Evolutionary conservation across 1,140 invertebrate species (phyloP), one percentile per base, ranked within the genome.

Genomic region (Batillaria attramentaria): DNA sequence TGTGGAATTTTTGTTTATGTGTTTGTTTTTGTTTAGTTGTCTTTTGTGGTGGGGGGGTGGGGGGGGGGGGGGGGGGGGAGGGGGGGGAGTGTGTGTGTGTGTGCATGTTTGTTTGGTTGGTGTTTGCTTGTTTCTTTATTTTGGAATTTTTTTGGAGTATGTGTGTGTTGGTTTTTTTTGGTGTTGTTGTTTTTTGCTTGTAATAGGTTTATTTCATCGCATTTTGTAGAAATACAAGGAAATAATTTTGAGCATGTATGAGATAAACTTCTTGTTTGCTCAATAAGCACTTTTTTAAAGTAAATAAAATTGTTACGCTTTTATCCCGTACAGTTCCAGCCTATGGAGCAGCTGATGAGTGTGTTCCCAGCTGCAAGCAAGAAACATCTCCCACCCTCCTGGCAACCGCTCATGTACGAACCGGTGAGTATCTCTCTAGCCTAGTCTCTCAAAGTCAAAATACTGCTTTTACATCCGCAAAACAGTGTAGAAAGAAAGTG

Each of bases 361-460:
- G 98, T 99, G 77, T 99, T 99, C 92, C 99, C 99, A 77, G 98
- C 98, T 66, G 98, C 97, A 42, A 99, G 97, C 92, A 94, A 95
- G 82, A 93, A 95, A 68, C 97, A 99, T 92, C 95, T 99, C 74
- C 99, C 99, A 50, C 91, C 93, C 77, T 95, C 97, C 3, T 99
- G 98, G 97, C 96, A 95, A n/a, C 92, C 93, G 74, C 93, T 99
- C 31, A 99, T 99, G 99, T 94, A 92, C 70, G 95, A 97, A 92
- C 95, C 96, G 2, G 96, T 96, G 91, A 93, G 93, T 93, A 46
- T 68, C 75, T 57, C 39, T 13, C n/a, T n/a, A n/a, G n/a, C n/a
- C n/a, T n/a, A n/a, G n/a, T n/a, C n/a, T n/a, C n/a, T n/a, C n/a
- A n/a, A n/a, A n/a, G n/a, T n/a, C n/a, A n/a, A n/a, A n/a, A n/a